Base-by-base conservation (phyloP, 2,888 invertebrate species). In the Epiblema foenella region DNA sequence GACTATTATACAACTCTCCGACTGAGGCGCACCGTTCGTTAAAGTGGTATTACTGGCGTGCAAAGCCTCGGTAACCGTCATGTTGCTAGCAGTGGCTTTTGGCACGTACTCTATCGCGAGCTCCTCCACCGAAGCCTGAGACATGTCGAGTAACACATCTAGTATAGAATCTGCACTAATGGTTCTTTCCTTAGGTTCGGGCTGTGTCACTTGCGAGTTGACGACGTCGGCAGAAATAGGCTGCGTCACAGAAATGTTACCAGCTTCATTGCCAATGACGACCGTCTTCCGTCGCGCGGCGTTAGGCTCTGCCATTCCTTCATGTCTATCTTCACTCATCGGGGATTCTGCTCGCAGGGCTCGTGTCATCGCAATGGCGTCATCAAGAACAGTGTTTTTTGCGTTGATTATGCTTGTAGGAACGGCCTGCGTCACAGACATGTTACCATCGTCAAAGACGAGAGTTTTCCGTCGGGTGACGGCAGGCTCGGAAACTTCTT, bases 161-260 rank as follows among this genome's bases (percentile, higher is more conserved):
- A 60, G 60, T 1, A 60, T 15, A 11, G 42, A 24, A 1, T 24
- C 24, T 24, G 24, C 4, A 24, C 24, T 24, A 24, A 24, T 24
- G 4, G 1, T 24, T 24, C 1, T 24, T 24, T 24, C 24, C 24
- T 24, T 33, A 33, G 24, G 39, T 2, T 51, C 42, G 60, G 42
- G 9, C 24, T 24, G 24, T n/a, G n/a, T n/a, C 24, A 24, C 4
- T 24, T 24, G 24, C 24, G 24, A 4, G 42, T 15, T 42, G 42
- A 49, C 17, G 15, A 78, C 78, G n/a, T 59, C 63, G n/a, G 78
- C 66, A 10, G 80, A 71, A n/a, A 39, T 2, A 15, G 74, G 75
- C 77, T 81, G 75, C 15, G 81, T 81, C 18, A 82, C 72, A n/a
- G 83, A 82, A n/a, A 82, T 75, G 70, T 84, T 74, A 0, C 73